Base-by-base conservation (phyloP, 2,113 vertebrate species). In the Zosterops lateralis region DNA sequence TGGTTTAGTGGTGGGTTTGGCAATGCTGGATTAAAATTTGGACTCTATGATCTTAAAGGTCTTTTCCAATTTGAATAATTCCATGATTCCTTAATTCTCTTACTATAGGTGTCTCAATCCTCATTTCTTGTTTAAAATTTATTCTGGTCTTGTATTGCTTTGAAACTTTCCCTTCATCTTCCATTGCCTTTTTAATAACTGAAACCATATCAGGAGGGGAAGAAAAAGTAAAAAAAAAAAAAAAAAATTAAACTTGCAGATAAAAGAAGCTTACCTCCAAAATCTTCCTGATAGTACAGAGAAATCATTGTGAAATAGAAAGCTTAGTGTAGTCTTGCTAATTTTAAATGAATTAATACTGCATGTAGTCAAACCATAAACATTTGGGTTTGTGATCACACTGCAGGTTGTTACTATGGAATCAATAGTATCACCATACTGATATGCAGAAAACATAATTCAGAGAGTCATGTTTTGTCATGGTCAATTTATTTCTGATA, bases 261-360 rank as follows among this genome's bases (percentile, higher is more conserved):
- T 97, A 94, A 94, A 96, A 97, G 88, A 89, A 93, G 79, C 80
- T 96, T 96, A 91, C 66, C 73, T 94, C 93, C 82, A 94, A 95
- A 97, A 95, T 82, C 96, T 96, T 58, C 45, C 74, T 96, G 93
- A 96, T 79, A 84, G 71, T 79, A 66, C 20, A 87, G 91, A 95
- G 96, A 97, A 96, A 90, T 96, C 58, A 78, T 36, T 64, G 68
- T 89, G 96, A 97, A 96, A 97, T 89, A 90, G 92, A 96, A 96
- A 97, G 34, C 83, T 77, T 86, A 45, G 72, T 62, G 15, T 92
- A 93, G 79, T 95, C 94, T 96, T 72, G 62, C 84, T 98, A 96
- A 97, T 97, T 98, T 95, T 95, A 95, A 97, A 95, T 92, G 62
- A 82, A 90, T 97, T 97, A 95, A 96, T 97, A 94, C 29, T 72